Base-by-base conservation (phyloP, 2,113 vertebrate species). In the Numenius arquata region DNA sequence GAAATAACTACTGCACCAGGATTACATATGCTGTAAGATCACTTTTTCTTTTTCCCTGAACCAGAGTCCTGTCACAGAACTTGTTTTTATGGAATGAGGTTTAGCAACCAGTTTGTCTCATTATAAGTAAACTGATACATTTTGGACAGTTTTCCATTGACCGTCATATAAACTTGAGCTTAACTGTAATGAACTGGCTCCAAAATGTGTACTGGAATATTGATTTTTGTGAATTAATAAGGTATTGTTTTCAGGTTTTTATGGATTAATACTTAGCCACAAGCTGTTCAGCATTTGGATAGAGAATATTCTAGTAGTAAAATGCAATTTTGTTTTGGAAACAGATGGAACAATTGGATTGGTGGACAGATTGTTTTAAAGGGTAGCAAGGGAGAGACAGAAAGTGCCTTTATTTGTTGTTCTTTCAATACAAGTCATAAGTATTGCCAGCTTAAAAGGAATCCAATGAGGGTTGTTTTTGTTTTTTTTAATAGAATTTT, bases 221-320 rank as follows among this genome's bases (percentile, higher is more conserved):
- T 95, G 85, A 89, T 91, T 96, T 95, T 79, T 88, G 85, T 94
- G 86, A 96, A 96, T 93, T 96, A 97, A 88, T 95, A 98, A 95
- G 97, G 83, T 90, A 67, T 47, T 93, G 52, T 88, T 93, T 96
- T 95, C 86, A 82, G 82, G 6, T 62, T 97, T 98, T 79, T 97
- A 96, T 95, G 92, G 96, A 97, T 97, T 98, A 96, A 97, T 96
- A 85, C 92, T 94, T 95, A 96, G 93, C 70, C 22, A 59, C 96
- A 92, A 97, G 95, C 97, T 96, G 79, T 93, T 95, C 18, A 17
- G 59, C 58, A 59, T 93, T 94, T 88, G 89, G 79, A 55, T 83
- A 81, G 88, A 97, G 96, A 96, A 77, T 94, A 90, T 88, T 55
- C 58, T 80, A 30, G 75, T 6, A 52, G 71, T 63, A 83, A 96